Conservation (phyloP, 2,888 invertebrate species). For the Rhodophaea formosa region DNA sequence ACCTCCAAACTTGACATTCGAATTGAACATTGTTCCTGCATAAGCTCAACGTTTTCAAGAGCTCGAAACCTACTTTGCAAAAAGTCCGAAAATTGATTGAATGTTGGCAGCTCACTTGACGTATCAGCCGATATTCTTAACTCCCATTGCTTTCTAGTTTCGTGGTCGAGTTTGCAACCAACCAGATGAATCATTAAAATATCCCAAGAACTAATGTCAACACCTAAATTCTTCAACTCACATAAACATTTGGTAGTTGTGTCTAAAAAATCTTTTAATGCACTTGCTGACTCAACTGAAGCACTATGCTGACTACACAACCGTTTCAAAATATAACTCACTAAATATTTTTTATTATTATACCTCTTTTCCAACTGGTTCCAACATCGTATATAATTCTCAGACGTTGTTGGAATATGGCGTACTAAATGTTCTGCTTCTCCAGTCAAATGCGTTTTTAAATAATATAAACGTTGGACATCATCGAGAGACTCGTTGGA, state of each 20-base stretch:
- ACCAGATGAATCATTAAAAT: background rate
- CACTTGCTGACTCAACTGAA: background rate
- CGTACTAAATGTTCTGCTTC: background rate
- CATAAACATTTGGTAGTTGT: background rate
- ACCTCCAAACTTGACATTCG: background rate
- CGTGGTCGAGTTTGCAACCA: too few species aligned
- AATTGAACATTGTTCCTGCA: too few species aligned
- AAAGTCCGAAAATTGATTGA: background rate
- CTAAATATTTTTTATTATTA: too few species aligned
- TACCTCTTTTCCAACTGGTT: background rate
- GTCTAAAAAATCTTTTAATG: background rate
- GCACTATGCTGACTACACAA: too few species aligned
- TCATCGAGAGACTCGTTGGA: too few species aligned
- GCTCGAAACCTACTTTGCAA: background rate
- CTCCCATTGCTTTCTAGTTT: background rate
- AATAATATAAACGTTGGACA: too few species aligned
- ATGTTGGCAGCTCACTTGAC: background rate
- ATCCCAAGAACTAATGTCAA: background rate
- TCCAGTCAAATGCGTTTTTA: background rate
- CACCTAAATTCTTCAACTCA: background rate
- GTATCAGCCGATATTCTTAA: background rate
- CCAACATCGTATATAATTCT: background rate
- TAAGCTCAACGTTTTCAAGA: background rate
- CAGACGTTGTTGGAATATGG: background rate
- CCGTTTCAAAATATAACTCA: too few species aligned